Evolutionary conservation across 1,140 invertebrate genomes (phyloP).

Genomic region (Helicorthomorpha holstii): DNA sequence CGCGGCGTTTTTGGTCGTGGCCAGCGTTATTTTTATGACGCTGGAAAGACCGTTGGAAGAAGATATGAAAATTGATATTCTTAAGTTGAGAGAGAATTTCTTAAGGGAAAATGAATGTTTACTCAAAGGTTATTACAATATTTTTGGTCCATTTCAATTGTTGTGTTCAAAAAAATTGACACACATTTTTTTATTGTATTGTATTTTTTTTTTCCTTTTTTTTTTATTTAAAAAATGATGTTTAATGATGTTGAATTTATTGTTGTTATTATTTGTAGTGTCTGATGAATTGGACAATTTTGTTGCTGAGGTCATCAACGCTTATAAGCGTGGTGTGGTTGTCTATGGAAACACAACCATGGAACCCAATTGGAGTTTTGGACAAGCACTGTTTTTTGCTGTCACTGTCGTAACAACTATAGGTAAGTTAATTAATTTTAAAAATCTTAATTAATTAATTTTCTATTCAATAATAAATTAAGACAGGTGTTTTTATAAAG

Average conservation of each 20-base stretch:
- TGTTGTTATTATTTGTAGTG: too few relatives aligned
- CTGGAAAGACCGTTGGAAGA: constrained; percentile 51
- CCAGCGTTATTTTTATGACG: constrained; percentile 54
- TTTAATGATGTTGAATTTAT: too few relatives aligned
- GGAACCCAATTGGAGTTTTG: constrained; percentile 72
- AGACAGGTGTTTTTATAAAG: too few relatives aligned
- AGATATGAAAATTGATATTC: constrained; percentile 32
- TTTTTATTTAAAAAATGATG: too few relatives aligned
- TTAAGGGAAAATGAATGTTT: constrained; percentile 19
- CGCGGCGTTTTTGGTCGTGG: constrained; percentile 48
- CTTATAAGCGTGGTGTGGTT: constrained; percentile 57
- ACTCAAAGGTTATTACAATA: too few relatives aligned
- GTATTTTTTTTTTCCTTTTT: too few relatives aligned
- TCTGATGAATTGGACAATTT: constrained; percentile 51
- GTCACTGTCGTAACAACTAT: constrained; percentile 70
- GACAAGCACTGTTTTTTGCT: constrained; percentile 69
- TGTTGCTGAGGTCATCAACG: constrained; percentile 48
- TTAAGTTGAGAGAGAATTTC: constrained; percentile 36
- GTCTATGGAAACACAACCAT: constrained; percentile 51
- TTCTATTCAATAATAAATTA: too few relatives aligned
- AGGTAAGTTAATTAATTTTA: too few relatives aligned
- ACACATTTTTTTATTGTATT: too few relatives aligned
- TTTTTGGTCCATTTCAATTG: too few relatives aligned
- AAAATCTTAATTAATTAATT: too few relatives aligned
- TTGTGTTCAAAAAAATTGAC: too few relatives aligned